A percentile compares a stretch with the other conserved stretches of the same genome.
phyloP scores from a whole-genome alignment of 2,888 invertebrate species.

The Plebejus argus region DNA sequence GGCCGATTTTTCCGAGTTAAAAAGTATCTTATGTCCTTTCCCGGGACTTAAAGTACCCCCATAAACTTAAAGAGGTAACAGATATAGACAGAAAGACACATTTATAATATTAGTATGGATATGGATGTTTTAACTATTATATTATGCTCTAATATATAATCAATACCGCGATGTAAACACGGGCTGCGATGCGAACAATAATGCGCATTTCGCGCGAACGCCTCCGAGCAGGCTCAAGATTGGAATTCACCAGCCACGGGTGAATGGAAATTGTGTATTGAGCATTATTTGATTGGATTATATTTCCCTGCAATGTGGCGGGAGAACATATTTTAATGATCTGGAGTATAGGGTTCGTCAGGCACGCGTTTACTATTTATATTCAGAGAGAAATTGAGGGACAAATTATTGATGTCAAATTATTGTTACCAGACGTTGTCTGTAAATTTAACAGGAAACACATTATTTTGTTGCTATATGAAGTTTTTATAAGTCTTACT shows the following conservation, averaged over 20 bases:
- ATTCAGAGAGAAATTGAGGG: not conserved
- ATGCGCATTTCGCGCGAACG: conserved; percentile 65
- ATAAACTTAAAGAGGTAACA: no score
- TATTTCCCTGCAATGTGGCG: not conserved
- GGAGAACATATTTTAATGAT: conserved; percentile 5
- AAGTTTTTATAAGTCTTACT: no score
- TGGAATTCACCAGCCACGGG: conserved; percentile 53
- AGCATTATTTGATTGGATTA: conserved; percentile 16
- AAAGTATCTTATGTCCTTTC: no score
- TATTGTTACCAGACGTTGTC: no score
- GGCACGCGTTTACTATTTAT: not conserved
- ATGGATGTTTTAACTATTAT: no score
- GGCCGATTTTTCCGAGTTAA: no score
- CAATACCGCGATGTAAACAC: conserved; percentile 48
- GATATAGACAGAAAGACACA: no score
- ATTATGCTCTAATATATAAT: not conserved
- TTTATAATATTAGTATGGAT: no score
- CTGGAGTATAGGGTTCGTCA: not conserved
- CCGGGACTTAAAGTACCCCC: no score
- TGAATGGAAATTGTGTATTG: conserved; percentile 53
- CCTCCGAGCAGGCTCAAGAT: conserved; percentile 53
- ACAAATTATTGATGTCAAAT: no score
- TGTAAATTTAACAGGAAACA: no score
- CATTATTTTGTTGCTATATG: no score
- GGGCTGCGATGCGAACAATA: conserved; percentile 61